Percentiles rank a stretch among this genome's conserved stretches.
These are phyloP conservation scores for Drosophila rhopaloa DNA, from an alignment of 1,140 invertebrate genomes.

Conservation along the genomic window DNA sequence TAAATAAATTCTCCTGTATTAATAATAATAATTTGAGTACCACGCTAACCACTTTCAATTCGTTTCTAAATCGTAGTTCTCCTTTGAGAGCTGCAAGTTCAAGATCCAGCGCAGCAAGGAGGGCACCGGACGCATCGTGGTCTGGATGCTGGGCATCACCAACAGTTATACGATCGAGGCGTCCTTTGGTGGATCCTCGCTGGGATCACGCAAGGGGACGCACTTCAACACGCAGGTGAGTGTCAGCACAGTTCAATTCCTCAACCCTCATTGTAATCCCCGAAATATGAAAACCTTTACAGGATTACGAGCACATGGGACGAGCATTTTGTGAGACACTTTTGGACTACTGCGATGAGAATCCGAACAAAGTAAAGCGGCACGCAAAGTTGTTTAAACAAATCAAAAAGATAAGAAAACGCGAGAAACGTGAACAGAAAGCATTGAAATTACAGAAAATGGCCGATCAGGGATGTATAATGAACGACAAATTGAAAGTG, in stretches of 20 bases:
- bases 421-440: conserved; percentile 84
- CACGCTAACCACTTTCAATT: too few relatives aligned
- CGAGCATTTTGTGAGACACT: conserved; percentile 96
- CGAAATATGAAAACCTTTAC: neutral
- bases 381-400: conserved; percentile 91
- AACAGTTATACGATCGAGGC: conserved; percentile 98
- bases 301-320: conserved; percentile 91
- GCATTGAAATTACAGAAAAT: conserved; percentile 85
- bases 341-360: conserved; percentile 95
- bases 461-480: conserved; percentile 84
- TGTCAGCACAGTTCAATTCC: too few relatives aligned
- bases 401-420: conserved; percentile 90
- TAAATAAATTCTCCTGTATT: too few relatives aligned
- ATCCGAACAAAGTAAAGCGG: conserved; percentile 93
- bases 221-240: conserved; percentile 90
- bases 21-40: too few relatives aligned
- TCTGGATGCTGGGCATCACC: conserved; percentile 96
- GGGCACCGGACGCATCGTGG: conserved; percentile 95
- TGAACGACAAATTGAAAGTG: conserved; percentile 81
- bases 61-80: conserved; percentile 88
- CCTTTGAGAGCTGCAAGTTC: conserved; percentile 97
- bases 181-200: conserved; percentile 94
- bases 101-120: conserved; percentile 96
- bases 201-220: conserved; percentile 92
- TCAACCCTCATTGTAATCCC: too few relatives aligned